Base-by-base conservation (phyloP, 2,797 vertebrate genomes). In the Astyanax mexicanus region DNA sequence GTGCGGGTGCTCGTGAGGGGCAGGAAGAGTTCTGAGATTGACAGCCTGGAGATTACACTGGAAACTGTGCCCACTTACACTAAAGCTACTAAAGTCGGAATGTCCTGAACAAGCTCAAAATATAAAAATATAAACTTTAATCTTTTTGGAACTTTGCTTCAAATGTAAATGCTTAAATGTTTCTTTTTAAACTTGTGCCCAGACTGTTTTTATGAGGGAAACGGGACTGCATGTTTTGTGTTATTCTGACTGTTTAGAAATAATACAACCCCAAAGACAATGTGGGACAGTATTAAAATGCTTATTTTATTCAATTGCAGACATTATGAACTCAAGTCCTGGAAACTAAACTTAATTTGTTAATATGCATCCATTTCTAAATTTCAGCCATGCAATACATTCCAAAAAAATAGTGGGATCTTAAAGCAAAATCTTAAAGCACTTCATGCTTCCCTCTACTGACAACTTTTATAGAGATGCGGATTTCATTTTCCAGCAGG, bases 31-130 rank as follows among this genome's bases (percentile, higher is more conserved):
- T 58, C 75, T 0, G 81, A 83, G 37, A 72, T 77, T 29, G 80
- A 83, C 78, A 71, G 69, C 42, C 51, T 83, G 78, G 84, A 85
- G 78, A 79, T 85, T 49, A 81, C 84, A 9, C 42, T 85, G 61
- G 84, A 85, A 77, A 85, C 69, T 0, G 49, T 83, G 23, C 77
- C 83, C 54, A 19, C 69, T 42, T 38, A 35, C 2, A 1, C 38
- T 10, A 71, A 75, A 55, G 38, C 52, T 37, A 32, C 45, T 52
- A 62, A 61, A 65, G 15, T 55, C 13, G 12, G 12, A 23, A 55
- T 12, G 11, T 55, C 13, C 25, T 57, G 25, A 57, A 15, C 47
- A 2, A 1, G 1, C 47, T 7, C 6, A 49, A 6, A n/a, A n/a
- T n/a, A 17, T 49, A 17, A 42, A 17, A 5, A 47, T 17, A 47